Base-by-base conservation (phyloP, 2,797 vertebrate genomes). In the Tokudaia muenninki region DNA sequence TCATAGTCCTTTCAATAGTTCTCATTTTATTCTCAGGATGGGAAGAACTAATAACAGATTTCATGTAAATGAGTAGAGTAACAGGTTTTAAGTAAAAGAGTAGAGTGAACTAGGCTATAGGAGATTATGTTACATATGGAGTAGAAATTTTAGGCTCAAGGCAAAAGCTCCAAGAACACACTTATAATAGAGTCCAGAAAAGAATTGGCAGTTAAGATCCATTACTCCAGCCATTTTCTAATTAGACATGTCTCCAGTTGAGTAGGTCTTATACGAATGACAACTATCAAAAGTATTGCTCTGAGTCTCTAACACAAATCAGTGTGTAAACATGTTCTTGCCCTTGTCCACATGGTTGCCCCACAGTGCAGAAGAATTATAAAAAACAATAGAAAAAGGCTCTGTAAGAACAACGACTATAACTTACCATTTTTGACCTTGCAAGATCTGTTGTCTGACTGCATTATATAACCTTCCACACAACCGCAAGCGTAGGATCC, bases 401-500 rank as follows among this genome's bases (percentile, higher is more conserved):
- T 75, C 4, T 37, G 16, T 57, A 91, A 91, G 19, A 78, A 79
- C 6, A 80, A 95, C 63, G 4, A 11, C 6, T 41, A n/a, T 90
- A 92, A 97, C 99, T 99, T 99, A 99, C 99, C 99, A 97, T 98
- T 99, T 99, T 99, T 99, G 98, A 99, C 99, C 98, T 98, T 99
- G 99, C 99, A 99, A 94, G 99, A 99, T 98, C 98, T 99, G 98
- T 99, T 99, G 98, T 99, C 99, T 34, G 99, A 96, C 98, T 99
- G 99, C 96, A 99, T 99, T 90, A 99, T 97, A 87, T 99, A 99
- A 94, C 99, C 99, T 50, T 99, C 99, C 97, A 99, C 98, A 98
- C 99, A 99, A 98, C 99, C 99, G 98, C 99, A 99, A 65, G 98
- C 96, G 97, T 99, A 99, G 11, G 99, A 99, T 96, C 99, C 99